Evolutionary conservation across 2,888 invertebrate genomes (phyloP).

Genomic region (Endomychus coccineus): DNA sequence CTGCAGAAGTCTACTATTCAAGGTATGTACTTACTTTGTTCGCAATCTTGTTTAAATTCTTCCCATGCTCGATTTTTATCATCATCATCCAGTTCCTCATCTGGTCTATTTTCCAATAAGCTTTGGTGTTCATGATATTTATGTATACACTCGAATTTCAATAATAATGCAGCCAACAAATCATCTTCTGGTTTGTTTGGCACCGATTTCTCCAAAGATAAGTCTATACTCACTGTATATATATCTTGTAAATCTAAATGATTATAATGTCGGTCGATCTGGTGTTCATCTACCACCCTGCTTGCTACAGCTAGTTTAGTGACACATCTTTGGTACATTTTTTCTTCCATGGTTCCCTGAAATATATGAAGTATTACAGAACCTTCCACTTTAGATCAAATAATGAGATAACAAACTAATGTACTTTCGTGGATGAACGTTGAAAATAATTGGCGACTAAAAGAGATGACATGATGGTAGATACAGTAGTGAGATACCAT

Average conservation of each 20-base stretch:
- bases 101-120: slow-evolving; percentile 60
- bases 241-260: slow-evolving; percentile 72
- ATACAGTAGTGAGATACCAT: no score
- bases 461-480: no score
- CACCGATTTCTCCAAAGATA: slow-evolving; percentile 43
- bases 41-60: slow-evolving; percentile 70
- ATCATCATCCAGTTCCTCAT: slow-evolving; percentile 76
- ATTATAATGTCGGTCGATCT: slow-evolving; percentile 82
- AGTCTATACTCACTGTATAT: slow-evolving; percentile 49
- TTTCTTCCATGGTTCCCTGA: slow-evolving; percentile 87
- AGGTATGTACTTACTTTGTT: no score
- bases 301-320: slow-evolving; percentile 79
- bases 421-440: no score
- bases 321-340: slow-evolving; percentile 80
- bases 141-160: slow-evolving; percentile 52
- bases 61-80: slow-evolving; percentile 84
- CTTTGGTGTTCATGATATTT: slow-evolving; percentile 64
- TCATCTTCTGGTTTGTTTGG: slow-evolving; percentile 62
- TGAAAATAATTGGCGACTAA: no score
- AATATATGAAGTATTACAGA: no score
- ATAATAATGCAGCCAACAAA: slow-evolving; percentile 60
- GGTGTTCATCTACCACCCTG: slow-evolving; percentile 75
- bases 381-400: no score
- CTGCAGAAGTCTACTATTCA: no score
- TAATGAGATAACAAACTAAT: no score